Percentiles rank a stretch among this genome's conserved stretches.
phyloP scores from a whole-genome alignment of 1,140 invertebrate genomes.

The Eriocheir sinensis region DNA sequence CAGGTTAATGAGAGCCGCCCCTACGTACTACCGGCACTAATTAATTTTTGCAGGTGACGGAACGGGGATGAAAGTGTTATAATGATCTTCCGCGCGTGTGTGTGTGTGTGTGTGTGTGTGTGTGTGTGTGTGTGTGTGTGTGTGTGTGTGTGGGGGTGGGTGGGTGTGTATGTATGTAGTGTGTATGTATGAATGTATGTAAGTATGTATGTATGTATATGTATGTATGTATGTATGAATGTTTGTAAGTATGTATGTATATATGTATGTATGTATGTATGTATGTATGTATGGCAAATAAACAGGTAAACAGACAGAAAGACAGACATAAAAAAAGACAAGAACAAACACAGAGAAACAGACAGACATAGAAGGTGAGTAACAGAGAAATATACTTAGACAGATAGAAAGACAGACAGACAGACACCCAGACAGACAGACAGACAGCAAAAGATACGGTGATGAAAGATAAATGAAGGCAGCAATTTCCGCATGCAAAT shows the following conservation, averaged over 20 bases:
- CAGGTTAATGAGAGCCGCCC: no score
- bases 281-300: not conserved
- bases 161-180: not conserved
- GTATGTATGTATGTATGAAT: conserved; percentile 70
- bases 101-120: conserved; percentile 14
- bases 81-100: not conserved
- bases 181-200: conserved; percentile 62
- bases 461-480: no score
- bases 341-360: no score
- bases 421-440: not conserved
- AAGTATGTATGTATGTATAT: conserved; percentile 54
- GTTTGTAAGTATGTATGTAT: conserved; percentile 29
- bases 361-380: no score
- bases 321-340: no score
- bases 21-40: no score
- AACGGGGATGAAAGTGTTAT: not conserved
- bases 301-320: no score
- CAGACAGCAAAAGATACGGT: no score
- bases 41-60: no score
- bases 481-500: no score
- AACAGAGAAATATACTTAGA: no score
- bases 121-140: conserved; percentile 6
- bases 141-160: not conserved
- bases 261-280: conserved; percentile 43
- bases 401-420: not conserved